Conservation (phyloP, 2,888 invertebrate species). For the Lycia hirtaria region DNA sequence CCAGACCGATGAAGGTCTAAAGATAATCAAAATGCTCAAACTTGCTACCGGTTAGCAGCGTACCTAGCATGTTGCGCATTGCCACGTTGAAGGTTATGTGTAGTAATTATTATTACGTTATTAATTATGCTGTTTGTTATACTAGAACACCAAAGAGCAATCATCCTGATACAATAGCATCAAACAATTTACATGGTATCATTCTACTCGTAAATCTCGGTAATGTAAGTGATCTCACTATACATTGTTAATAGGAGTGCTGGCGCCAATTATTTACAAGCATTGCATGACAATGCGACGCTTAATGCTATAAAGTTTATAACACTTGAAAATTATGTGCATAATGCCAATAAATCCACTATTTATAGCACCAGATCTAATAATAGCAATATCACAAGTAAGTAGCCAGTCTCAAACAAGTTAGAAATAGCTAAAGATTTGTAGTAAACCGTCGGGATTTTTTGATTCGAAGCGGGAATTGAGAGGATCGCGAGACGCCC, state of each 20-base stretch:
- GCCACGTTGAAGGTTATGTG: too few species aligned
- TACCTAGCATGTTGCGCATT: too few species aligned
- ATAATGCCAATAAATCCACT: slow-evolving; percentile 39
- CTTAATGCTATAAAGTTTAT: slow-evolving; percentile 51
- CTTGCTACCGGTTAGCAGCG: too few species aligned
- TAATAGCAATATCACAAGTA: slow-evolving; percentile 36
- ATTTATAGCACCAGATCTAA: slow-evolving; percentile 44
- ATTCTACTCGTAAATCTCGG: slow-evolving; percentile 14
- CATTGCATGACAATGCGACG: slow-evolving; percentile 57
- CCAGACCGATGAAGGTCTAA: too few species aligned
- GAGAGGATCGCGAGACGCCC: slow-evolving; percentile 73
- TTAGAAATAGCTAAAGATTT: slow-evolving; percentile 54
- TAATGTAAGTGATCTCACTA: slow-evolving; percentile 4
- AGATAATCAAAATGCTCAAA: too few species aligned
- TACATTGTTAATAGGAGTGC: slow-evolving; percentile 24
- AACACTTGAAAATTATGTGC: slow-evolving; percentile 38
- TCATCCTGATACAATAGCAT: background rate
- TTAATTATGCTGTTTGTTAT: too few species aligned
- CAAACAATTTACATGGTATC: background rate
- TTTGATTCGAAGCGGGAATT: slow-evolving; percentile 70
- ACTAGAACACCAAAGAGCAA: background rate
- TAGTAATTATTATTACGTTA: too few species aligned
- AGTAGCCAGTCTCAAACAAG: slow-evolving; percentile 19
- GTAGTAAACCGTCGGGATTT: slow-evolving; percentile 59
- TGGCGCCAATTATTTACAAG: slow-evolving; percentile 35